Base-by-base conservation (phyloP, 2,797 vertebrate genomes). In the Falco peregrinus region DNA sequence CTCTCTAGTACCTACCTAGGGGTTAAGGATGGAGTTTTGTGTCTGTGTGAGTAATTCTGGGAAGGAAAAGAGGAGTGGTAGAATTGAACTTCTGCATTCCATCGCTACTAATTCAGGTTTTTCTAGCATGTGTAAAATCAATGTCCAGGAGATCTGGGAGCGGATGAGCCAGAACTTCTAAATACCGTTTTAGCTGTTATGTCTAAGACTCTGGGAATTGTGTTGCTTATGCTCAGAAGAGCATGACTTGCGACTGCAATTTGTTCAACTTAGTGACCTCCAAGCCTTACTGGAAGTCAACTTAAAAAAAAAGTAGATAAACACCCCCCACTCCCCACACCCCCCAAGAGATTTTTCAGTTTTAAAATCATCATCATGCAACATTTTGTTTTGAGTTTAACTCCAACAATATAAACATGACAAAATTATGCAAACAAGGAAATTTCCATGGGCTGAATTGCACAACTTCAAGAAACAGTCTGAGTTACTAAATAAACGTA, bases 361-460 rank as follows among this genome's bases (percentile, higher is more conserved):
- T 95, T 93, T 89, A 54, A 95, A 95, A 78, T 70, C 43, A 35
- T 84, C 43, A 20, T 87, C 82, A 0, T 63, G 59, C 65, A 92
- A 64, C n/a, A 68, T 85, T 95, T 97, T 95, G 84, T 41, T 87
- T 89, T 83, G 84, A 77, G 57, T 83, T 93, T 93, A 93, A 92
- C 50, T 57, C 61, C 25, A 84, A 11, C 37, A 85, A 45, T 70
- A 75, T 95, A 84, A 81, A 93, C 57, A 45, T 24, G 63, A 76
- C 59, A 87, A 65, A 85, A 45, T 89, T 97, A 69, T 91, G 91
- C 93, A 91, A 92, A 81, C 76, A 92, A 69, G 93, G 91, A 97
- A 96, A 95, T 97, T 97, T 95, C 95, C 95, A 86, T 54, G 65
- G 85, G 21, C 74, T 71, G 89, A 70, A 65, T 94, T 96, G 74